Evolutionary conservation across 2,113 vertebrate species (phyloP), one percentile per base, ranked within the genome.

Genomic region (Apteryx owenii): DNA sequence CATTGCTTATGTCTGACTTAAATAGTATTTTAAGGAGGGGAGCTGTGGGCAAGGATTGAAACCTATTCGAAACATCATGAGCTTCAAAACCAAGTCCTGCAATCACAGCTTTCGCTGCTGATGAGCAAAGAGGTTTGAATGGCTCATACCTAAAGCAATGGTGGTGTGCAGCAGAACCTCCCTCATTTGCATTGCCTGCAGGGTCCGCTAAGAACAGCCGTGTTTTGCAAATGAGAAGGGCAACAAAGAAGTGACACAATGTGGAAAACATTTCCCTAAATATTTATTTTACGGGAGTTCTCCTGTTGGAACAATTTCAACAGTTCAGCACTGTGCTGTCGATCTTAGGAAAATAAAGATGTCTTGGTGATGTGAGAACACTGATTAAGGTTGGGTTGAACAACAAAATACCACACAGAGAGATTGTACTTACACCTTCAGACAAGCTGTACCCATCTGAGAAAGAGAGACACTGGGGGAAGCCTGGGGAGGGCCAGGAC

Each of bases 311-410:
- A 95, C 73, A 64, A 95, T 91, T 95, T 96, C 92, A 89, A 68
- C 36, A 75, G 80, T 73, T 85, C 81, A 76, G 56, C 16, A 72
- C 61, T 81, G 77, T 9, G 80, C 56, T 29, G 89, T 84, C 40
- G 71, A 6, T 88, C 88, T 88, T 76, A 85, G 40, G 54, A 94
- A 96, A 95, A 96, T 51, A 93, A 79, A 85, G 79, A 66, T 78
- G 75, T 66, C 66, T 91, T 65, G 3, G 22, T 44, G 83, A 90
- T 2, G 1, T 23, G 51, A 75, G 64, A 76, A 79, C 8, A 10
- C 79, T 4, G 19, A 76, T 70, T 85, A 73, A 54, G 76, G 90
- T 60, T 46, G 53, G 50, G 29, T 33, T 21, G 58, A 54, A 89
- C 73, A 97, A 76, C 23, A 62, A 92, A 69, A 80, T 8, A 78